A percentile compares a stretch with the other conserved stretches of the same genome.
phyloP scores from a whole-genome alignment of 2,888 invertebrate genomes.

The Mellilla xanthometata region DNA sequence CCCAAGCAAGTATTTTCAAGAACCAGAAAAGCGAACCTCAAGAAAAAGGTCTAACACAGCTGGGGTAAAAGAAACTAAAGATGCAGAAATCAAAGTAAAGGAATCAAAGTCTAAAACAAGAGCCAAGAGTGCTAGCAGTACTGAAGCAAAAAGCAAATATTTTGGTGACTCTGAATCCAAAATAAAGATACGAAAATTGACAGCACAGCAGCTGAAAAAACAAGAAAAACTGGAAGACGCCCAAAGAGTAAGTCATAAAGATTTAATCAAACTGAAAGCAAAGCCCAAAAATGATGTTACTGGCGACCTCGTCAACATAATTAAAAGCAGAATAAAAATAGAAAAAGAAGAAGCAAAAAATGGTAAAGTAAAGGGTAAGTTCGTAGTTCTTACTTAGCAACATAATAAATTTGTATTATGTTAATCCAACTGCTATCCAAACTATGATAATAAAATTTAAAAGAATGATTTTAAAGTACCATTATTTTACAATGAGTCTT shows the following conservation, averaged over 20 bases:
- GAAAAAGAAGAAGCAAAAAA: conserved; percentile 63
- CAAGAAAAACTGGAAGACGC: conserved; percentile 45
- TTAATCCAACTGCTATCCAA: too few relatives aligned
- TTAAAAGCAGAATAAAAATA: conserved; percentile 74
- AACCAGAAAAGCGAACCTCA: conserved; percentile 22
- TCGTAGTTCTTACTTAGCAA: neutral
- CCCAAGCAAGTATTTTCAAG: conserved; percentile 56
- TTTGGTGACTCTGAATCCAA: conserved; percentile 39
- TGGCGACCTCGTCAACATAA: conserved; percentile 74
- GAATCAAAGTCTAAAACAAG: conserved; percentile 31
- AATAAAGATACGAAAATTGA: conserved; percentile 37
- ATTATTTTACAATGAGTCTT: too few relatives aligned
- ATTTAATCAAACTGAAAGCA: conserved; percentile 48
- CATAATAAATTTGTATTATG: too few relatives aligned
- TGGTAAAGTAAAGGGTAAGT: conserved; percentile 57
- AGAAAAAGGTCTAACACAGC: conserved; percentile 42
- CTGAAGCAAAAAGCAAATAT: conserved; percentile 60
- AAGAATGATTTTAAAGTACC: too few relatives aligned
- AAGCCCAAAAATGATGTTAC: conserved; percentile 65
- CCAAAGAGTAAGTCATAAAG: conserved; percentile 66
- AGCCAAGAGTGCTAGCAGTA: conserved; percentile 55
- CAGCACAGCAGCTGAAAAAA: conserved; percentile 35
- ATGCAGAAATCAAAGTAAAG: conserved; percentile 9
- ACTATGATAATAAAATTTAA: too few relatives aligned
- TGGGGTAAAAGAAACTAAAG: conserved; percentile 17